Evolutionary conservation across 2,113 vertebrate genomes (phyloP).

Genomic region (Nothocercus julius): DNA sequence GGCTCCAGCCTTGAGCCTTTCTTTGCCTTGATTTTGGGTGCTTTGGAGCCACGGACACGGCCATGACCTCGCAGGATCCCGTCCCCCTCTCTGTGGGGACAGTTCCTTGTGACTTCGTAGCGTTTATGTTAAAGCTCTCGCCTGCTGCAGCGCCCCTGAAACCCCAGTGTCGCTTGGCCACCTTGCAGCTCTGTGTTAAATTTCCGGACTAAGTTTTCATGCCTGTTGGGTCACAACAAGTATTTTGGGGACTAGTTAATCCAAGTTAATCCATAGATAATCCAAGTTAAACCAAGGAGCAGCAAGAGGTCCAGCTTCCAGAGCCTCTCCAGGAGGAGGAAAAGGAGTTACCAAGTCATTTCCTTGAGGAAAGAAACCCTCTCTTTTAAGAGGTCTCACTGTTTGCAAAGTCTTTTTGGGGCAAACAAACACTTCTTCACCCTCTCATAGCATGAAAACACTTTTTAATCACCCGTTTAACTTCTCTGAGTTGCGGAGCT

Average conservation of each 20-base stretch:
- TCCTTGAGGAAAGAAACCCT: background rate
- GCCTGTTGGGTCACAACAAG: background rate
- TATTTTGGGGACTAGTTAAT: background rate
- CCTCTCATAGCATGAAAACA: slow-evolving; percentile 33
- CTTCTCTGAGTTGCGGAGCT: background rate
- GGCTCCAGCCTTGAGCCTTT: background rate
- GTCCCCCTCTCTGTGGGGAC: too few species aligned
- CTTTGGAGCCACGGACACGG: background rate
- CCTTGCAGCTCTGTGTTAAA: background rate
- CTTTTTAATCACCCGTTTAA: slow-evolving; percentile 20
- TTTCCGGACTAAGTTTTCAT: background rate
- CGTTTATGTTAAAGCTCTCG: background rate
- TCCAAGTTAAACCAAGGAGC: background rate
- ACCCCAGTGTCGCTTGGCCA: background rate
- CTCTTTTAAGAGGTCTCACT: background rate
- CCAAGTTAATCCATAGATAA: too few species aligned
- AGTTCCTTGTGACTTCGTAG: too few species aligned
- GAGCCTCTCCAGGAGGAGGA: background rate
- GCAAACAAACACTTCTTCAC: background rate
- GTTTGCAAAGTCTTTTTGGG: background rate
- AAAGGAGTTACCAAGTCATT: background rate
- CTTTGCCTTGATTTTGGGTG: background rate
- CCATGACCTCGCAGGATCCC: slow-evolving; percentile 18
- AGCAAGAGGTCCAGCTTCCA: background rate
- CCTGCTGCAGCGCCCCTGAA: background rate